These are phyloP conservation scores for Notodonta dromedarius DNA, from an alignment of 2,888 invertebrate species.

Conservation along the genomic window DNA sequence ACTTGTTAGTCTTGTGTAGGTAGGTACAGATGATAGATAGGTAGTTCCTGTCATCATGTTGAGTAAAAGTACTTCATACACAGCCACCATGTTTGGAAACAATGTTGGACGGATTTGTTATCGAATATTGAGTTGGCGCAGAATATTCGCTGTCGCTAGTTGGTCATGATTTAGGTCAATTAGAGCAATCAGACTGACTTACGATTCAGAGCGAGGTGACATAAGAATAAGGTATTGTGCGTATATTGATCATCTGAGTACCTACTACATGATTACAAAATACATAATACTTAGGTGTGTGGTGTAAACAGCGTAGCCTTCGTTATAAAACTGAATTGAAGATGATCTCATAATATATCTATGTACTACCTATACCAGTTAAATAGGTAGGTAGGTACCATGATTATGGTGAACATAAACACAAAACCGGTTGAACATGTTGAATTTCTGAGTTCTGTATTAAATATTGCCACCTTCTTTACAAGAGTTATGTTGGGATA, in stretches of 20 bases:
- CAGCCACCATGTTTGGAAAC: conserved; percentile 17
- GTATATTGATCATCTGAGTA: no score
- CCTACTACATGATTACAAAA: background rate
- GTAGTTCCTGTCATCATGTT: conserved; percentile 18
- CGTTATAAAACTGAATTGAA: conserved; percentile 35
- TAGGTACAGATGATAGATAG: conserved; percentile 14
- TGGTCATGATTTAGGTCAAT: conserved; percentile 38
- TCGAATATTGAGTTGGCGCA: conserved; percentile 7
- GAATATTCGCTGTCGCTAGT: conserved; percentile 13
- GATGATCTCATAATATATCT: conserved; percentile 52
- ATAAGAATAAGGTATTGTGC: background rate
- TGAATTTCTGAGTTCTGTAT: background rate
- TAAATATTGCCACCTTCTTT: background rate
- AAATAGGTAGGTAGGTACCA: conserved; percentile 17
- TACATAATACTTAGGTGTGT: background rate
- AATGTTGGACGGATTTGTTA: conserved; percentile 21
- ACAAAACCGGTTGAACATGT: conserved; percentile 19
- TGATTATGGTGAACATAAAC: conserved; percentile 17
- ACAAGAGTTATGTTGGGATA: background rate
- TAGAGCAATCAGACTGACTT: conserved; percentile 37
- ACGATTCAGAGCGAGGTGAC: background rate
- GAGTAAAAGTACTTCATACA: conserved; percentile 7
- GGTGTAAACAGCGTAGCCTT: conserved; percentile 33
- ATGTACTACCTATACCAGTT: conserved; percentile 17
- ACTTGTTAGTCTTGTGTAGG: conserved; percentile 12